Percentiles rank a stretch among this genome's conserved stretches.
Conservation (phyloP, 2,888 invertebrate species). For the Emmelina monodactyla region DNA sequence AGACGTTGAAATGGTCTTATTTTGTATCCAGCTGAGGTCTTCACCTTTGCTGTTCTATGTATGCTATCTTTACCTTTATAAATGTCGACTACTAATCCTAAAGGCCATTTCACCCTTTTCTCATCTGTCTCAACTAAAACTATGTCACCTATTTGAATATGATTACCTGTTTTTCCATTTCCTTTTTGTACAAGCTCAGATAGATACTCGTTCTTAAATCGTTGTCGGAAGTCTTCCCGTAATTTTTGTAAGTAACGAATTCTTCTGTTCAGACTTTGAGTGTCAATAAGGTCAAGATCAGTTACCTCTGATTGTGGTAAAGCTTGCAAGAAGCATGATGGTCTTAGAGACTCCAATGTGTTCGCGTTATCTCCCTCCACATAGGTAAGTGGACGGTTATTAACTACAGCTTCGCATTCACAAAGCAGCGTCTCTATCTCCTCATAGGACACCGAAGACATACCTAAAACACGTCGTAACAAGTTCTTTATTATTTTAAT, state of each 20-base stretch:
- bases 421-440: slow-evolving; percentile 11
- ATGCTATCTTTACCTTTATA: slow-evolving; percentile 8
- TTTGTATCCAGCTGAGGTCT: slow-evolving; percentile 6
- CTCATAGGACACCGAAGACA: slow-evolving; percentile 10
- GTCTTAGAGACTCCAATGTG: slow-evolving; percentile 2
- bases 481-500: slow-evolving; percentile 29
- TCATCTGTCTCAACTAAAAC: slow-evolving; percentile 7
- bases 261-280: too few species aligned
- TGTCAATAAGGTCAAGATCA: too few species aligned
- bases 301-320: too few species aligned
- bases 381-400: slow-evolving; percentile 10
- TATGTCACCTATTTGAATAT: too few species aligned
- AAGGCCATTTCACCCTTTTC: slow-evolving; percentile 8
- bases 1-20: slow-evolving; percentile 4
- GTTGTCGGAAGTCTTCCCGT: slow-evolving; percentile 1
- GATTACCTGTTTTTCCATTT: slow-evolving; percentile 5
- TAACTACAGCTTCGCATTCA: slow-evolving; percentile 12
- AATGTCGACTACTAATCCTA: slow-evolving; percentile 7
- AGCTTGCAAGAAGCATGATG: slow-evolving; percentile 1
- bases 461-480: slow-evolving; percentile 26
- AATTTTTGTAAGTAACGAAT: slow-evolving; percentile 3
- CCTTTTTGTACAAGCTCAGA: slow-evolving; percentile 6
- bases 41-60: slow-evolving; percentile 5
- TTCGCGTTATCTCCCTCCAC: slow-evolving; percentile 3
- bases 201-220: slow-evolving; percentile 7